Conservation (phyloP, 1,140 invertebrate species). For the Penaeus indicus region DNA sequence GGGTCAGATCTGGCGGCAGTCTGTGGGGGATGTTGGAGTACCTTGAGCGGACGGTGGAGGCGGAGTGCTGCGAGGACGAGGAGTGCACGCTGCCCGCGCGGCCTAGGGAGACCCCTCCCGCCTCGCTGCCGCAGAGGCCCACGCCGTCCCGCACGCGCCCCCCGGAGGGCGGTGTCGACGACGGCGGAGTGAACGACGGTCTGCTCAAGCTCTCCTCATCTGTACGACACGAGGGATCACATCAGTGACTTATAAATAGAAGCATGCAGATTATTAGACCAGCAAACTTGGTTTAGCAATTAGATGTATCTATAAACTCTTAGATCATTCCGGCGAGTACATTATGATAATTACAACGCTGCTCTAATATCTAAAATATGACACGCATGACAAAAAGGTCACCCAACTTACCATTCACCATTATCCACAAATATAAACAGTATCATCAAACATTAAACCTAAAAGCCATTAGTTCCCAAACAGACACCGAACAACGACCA, state of each 20-base stretch:
- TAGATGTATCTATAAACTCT: too few species aligned
- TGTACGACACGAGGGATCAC: not conserved
- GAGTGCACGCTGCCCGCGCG: slow-evolving; percentile 65
- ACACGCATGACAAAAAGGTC: too few species aligned
- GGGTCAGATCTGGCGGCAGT: slow-evolving; percentile 59
- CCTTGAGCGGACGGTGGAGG: slow-evolving; percentile 67
- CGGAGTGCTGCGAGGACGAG: slow-evolving; percentile 67
- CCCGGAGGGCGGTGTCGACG: slow-evolving; percentile 31
- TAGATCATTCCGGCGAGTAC: too few species aligned
- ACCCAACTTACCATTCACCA: too few species aligned
- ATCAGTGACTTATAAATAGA: not conserved
- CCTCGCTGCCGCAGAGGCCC: slow-evolving; percentile 52
- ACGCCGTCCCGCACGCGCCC: slow-evolving; percentile 11
- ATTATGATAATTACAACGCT: too few species aligned
- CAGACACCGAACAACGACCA: too few species aligned
- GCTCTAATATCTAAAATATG: too few species aligned
- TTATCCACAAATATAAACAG: too few species aligned
- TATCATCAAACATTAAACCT: too few species aligned
- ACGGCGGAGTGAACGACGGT: slow-evolving; percentile 42
- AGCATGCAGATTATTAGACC: too few species aligned
- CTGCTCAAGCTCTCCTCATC: slow-evolving; percentile 36
- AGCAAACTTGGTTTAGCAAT: too few species aligned
- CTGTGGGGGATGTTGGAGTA: slow-evolving; percentile 62
- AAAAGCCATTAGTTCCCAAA: too few species aligned
- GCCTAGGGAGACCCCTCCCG: slow-evolving; percentile 50